Percentiles rank a stretch among this genome's conserved stretches.
phyloP scores from a whole-genome alignment of 2,797 vertebrate species.

The Poeciliopsis infans region DNA sequence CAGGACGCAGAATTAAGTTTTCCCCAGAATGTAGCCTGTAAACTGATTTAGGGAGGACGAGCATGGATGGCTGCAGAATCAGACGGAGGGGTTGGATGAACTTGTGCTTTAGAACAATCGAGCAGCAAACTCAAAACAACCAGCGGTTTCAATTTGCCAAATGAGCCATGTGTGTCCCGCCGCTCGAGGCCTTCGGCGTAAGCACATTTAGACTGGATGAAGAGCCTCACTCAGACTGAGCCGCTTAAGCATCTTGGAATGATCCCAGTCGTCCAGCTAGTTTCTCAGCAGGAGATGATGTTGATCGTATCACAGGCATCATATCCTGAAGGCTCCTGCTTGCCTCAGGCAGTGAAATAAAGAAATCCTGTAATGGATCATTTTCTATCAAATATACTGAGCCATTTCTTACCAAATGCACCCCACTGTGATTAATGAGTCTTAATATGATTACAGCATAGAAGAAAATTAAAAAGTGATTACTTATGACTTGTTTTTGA shows the following conservation, averaged over 20 bases:
- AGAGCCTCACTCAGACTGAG: conserved; percentile 14
- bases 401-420: not conserved
- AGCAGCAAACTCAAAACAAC: conserved; percentile 32
- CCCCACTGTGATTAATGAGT: conserved; percentile 4
- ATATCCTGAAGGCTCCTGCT: not conserved
- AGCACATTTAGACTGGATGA: conserved; percentile 38
- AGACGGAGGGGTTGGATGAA: conserved; percentile 2
- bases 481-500: not conserved
- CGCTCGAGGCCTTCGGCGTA: conserved; percentile 33
- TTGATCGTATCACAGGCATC: conserved; percentile 5
- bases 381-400: conserved; percentile 1
- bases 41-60: conserved; percentile 25
- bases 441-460: not conserved
- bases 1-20: conserved; percentile 43
- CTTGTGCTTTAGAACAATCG: conserved; percentile 39
- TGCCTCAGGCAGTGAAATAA: not conserved
- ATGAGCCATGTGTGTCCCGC: conserved; percentile 46
- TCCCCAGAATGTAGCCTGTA: conserved; percentile 17
- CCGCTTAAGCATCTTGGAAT: conserved; percentile 27
- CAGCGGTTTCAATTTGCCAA: conserved; percentile 45
- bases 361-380: not conserved
- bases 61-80: conserved; percentile 12
- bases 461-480: not conserved
- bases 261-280: conserved; percentile 27
- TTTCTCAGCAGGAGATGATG: not conserved